phyloP scores from a whole-genome alignment of 1,140 invertebrate genomes.

The Trachymyrmex cornetzi region DNA sequence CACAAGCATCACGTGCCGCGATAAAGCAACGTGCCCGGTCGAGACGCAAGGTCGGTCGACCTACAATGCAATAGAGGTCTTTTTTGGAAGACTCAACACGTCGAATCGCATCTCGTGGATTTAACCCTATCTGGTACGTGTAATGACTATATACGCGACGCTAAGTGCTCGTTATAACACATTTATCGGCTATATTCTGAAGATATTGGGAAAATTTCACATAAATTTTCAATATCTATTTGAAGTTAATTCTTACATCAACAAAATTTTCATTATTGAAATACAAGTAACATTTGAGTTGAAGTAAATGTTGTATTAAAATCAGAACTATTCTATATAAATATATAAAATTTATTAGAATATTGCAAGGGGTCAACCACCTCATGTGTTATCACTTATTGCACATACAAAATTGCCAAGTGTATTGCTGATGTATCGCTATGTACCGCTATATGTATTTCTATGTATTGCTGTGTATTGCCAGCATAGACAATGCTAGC shows the following conservation, averaged over 20 bases:
- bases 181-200: neutral
- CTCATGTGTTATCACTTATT: too few species aligned
- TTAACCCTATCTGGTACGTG: slow-evolving; percentile 39
- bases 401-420: too few species aligned
- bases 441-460: too few species aligned
- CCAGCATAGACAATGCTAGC: too few species aligned
- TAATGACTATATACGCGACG: slow-evolving; percentile 18
- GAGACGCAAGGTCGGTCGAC: slow-evolving; percentile 51
- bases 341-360: neutral
- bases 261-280: neutral
- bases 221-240: neutral
- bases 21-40: slow-evolving; percentile 65
- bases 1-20: slow-evolving; percentile 69
- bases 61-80: slow-evolving; percentile 41
- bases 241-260: neutral
- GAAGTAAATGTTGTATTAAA: slow-evolving; percentile 3
- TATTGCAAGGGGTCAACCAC: too few species aligned
- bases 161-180: slow-evolving; percentile 26
- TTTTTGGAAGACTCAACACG: slow-evolving; percentile 42
- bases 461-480: too few species aligned
- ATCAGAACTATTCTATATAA: neutral
- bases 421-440: too few species aligned
- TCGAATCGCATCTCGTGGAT: slow-evolving; percentile 45
- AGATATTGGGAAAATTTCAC: neutral
- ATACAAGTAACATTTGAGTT: neutral